These are phyloP conservation scores for Epirrhoe tristata DNA, from an alignment of 2,888 invertebrate species.

Conservation along the genomic window DNA sequence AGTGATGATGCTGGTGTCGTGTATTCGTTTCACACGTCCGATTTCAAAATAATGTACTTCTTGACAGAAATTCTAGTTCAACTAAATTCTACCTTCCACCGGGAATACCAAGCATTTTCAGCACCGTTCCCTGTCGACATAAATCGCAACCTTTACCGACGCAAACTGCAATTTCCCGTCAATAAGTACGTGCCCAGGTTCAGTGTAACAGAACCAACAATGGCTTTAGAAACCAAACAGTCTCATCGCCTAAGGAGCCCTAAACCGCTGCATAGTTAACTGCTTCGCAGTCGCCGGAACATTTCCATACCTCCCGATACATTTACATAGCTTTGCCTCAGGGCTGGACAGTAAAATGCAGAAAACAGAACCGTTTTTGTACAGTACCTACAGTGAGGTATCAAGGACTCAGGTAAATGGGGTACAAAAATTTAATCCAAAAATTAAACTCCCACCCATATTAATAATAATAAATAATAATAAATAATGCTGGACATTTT, in stretches of 20 bases:
- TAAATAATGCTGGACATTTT: too few relatives aligned
- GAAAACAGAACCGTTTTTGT: constrained; percentile 42
- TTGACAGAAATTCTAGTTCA: neutral
- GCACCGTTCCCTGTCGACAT: neutral
- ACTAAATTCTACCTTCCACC: neutral
- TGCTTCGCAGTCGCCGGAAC: constrained; percentile 47
- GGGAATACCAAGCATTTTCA: neutral
- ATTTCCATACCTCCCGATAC: constrained; percentile 68
- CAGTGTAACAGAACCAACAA: constrained; percentile 10
- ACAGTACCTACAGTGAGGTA: constrained; percentile 5
- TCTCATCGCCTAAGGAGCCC: constrained; percentile 34
- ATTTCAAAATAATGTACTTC: neutral
- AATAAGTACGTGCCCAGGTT: constrained; percentile 2
- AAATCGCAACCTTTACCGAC: constrained; percentile 21
- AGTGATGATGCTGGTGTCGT: too few relatives aligned
- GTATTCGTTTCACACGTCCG: too few relatives aligned
- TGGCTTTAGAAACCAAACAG: constrained; percentile 14
- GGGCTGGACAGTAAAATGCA: constrained; percentile 64
- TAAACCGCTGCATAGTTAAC: constrained; percentile 34
- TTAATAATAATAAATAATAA: too few relatives aligned
- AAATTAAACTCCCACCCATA: too few relatives aligned
- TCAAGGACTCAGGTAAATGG: neutral
- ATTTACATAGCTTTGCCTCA: constrained; percentile 66
- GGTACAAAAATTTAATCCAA: too few relatives aligned
- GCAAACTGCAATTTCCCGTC: constrained; percentile 1